Percentiles rank a stretch among this genome's conserved stretches.
Evolutionary conservation across 2,797 vertebrate genomes (phyloP).

Genomic region (Lagodon rhomboides): DNA sequence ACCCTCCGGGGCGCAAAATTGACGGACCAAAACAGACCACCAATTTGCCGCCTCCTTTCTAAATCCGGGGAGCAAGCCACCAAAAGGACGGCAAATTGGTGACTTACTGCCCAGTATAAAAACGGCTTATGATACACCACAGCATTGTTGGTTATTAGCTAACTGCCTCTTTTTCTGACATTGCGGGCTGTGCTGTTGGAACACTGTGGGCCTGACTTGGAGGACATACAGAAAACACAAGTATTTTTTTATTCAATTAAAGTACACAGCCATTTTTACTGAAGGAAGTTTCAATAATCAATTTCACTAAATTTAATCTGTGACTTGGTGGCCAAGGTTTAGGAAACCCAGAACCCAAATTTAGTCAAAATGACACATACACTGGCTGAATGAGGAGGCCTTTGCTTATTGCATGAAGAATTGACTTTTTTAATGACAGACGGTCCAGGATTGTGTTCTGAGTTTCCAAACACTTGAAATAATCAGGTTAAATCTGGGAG

Average conservation of each 20-base stretch:
- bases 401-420: background rate
- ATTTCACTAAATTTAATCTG: constrained; percentile 15
- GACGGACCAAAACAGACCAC: too few species aligned
- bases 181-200: background rate
- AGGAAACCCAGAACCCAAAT: constrained; percentile 8
- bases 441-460: background rate
- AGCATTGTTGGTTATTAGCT: background rate
- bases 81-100: too few species aligned
- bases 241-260: background rate
- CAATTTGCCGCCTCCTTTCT: too few species aligned
- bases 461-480: constrained; percentile 2
- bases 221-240: background rate
- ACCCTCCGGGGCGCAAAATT: too few species aligned
- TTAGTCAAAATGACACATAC: background rate
- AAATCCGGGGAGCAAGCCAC: too few species aligned
- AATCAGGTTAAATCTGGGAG: constrained; percentile 17
- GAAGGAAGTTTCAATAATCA: constrained; percentile 13
- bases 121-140: too few species aligned
- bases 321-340: background rate
- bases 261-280: constrained; percentile 5
- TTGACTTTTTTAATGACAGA: constrained; percentile 17
- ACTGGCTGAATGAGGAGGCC: background rate
- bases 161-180: background rate
- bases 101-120: too few species aligned
- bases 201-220: background rate